Evolutionary conservation across 1,140 invertebrate genomes (phyloP), one percentile per base, ranked within the genome.

Genomic region (Lepidostoma basale): DNA sequence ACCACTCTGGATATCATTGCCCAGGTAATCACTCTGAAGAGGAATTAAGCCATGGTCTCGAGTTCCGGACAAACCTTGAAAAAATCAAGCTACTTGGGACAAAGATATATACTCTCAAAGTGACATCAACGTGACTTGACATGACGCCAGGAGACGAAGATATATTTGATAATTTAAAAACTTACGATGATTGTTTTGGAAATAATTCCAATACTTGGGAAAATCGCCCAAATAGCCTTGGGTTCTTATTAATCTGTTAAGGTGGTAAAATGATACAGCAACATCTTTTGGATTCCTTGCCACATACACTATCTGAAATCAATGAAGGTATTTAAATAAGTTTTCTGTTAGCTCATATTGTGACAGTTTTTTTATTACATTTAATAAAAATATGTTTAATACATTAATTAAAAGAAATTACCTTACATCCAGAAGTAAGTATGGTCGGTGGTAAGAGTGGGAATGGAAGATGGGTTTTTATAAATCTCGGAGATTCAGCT

Each of bases 281-380:
- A 94, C 89, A 77, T 95, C 93, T 78, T 94, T 93, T 0, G 93
- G 92, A 81, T 95, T 93, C 54, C 94, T 82, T 3, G 89, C 88
- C 0, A 94, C 87, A 74, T 93, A 94, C 4, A 94, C 83, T 9
- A 92, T 79, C 85, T 89, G 20, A 30, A 71, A 67, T 22, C 6
- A 14, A 54, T n/a, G n/a, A n/a, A 54, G 1, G n/a, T 45, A 22
- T 9, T 0, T 18, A 6, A 10, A 44, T 44, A 16, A 22, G 3
- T 20, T 22, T 22, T 20, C 1, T 2, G n/a, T 33, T 33, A 5
- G 12, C 12, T 33, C 5, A 33, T 6, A 33, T 12, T 33, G 30
- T 33, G 30, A 33, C 5, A 33, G 12, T 33, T 6, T 12, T 33
- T 33, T 33, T 33, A 12, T 6, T 12, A 33, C 30, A 33, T 12